Conservation (phyloP, 2,113 vertebrate species). For the Gymnarchus niloticus region DNA sequence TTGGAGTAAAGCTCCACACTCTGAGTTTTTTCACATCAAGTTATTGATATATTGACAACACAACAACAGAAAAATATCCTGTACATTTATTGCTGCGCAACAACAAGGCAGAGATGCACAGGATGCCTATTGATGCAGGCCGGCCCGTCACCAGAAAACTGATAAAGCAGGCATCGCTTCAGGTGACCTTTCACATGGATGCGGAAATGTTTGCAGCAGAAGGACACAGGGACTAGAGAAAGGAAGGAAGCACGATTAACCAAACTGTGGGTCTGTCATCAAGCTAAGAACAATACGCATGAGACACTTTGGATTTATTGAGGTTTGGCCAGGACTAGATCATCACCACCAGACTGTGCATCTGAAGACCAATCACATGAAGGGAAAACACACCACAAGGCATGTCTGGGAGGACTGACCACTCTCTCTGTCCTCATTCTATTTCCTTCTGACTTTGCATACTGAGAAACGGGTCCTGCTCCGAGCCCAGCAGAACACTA, state of each 20-base stretch:
- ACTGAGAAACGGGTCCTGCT: neutral
- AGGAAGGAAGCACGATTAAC: neutral
- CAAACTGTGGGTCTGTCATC: neutral
- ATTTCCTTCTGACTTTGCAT: neutral
- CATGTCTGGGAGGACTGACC: neutral
- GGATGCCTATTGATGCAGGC: no score
- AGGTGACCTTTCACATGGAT: neutral
- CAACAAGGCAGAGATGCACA: neutral
- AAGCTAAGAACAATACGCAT: neutral
- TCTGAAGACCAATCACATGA: neutral
- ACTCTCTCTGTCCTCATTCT: neutral
- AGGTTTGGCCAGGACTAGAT: neutral
- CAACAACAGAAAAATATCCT: constrained; percentile 66
- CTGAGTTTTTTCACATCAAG: constrained; percentile 56
- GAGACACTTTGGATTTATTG: neutral
- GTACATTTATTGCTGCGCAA: constrained; percentile 67
- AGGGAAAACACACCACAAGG: neutral
- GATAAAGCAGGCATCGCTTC: neutral
- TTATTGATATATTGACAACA: constrained; percentile 71
- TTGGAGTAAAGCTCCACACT: constrained; percentile 65
- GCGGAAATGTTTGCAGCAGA: neutral
- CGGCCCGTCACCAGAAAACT: neutral
- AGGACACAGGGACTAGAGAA: neutral
- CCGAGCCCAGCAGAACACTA: no score
- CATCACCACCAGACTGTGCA: neutral